Evolutionary conservation across 1,140 invertebrate genomes (phyloP).

Genomic region (Anoplophora glabripennis): DNA sequence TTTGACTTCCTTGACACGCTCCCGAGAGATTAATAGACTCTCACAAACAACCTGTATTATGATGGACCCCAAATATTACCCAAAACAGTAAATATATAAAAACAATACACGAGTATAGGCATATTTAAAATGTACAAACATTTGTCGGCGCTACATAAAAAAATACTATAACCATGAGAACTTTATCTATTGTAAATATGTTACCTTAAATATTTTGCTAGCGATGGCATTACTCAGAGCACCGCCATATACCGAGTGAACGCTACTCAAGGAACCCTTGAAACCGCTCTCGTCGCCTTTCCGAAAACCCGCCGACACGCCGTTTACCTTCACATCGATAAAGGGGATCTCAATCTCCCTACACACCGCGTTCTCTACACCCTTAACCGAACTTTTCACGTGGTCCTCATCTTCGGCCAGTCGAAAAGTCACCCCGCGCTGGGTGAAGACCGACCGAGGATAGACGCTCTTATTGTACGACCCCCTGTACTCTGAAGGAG

Average conservation of each 20-base stretch:
- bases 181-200: too few relatives aligned
- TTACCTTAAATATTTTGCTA: conserved; percentile 28
- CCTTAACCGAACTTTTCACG: conserved; percentile 1
- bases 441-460: conserved; percentile 17
- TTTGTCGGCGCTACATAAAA: too few relatives aligned
- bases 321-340: not conserved
- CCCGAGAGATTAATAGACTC: too few relatives aligned
- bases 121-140: too few relatives aligned
- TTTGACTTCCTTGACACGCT: too few relatives aligned
- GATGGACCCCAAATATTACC: too few relatives aligned
- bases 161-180: too few relatives aligned
- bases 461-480: conserved; percentile 14
- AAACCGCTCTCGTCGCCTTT: not conserved
- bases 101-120: too few relatives aligned
- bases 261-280: conserved; percentile 6
- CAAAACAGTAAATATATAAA: too few relatives aligned
- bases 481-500: conserved; percentile 19
- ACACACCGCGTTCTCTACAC: conserved; percentile 9
- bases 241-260: conserved; percentile 1
- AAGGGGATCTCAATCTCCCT: not conserved
- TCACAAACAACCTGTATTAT: too few relatives aligned
- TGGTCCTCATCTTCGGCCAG: not conserved
- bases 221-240: conserved; percentile 5
- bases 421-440: not conserved
- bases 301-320: not conserved